Conservation (phyloP, 2,888 invertebrate genomes). For the Acleris cristana region DNA sequence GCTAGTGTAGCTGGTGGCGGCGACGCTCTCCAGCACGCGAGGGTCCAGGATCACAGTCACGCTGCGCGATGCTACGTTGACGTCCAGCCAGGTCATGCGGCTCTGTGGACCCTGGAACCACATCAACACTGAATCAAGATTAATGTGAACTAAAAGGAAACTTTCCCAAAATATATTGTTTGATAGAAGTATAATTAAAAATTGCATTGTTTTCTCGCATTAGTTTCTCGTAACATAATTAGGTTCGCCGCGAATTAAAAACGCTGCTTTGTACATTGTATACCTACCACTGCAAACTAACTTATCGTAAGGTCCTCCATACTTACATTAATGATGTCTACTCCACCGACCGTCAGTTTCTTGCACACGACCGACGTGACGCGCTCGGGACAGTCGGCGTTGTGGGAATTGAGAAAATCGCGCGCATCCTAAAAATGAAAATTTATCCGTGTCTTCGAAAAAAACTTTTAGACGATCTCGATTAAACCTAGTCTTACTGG, state of each 20-base stretch:
- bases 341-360: conserved; percentile 52
- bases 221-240: no score
- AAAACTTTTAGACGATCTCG: no score
- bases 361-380: conserved; percentile 61
- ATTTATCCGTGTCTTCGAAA: no score
- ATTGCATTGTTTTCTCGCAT: no score
- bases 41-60: conserved; percentile 56
- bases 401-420: conserved; percentile 64
- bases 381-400: conserved; percentile 45
- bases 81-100: conserved; percentile 56
- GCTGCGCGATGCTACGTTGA: conserved; percentile 49
- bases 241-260: no score
- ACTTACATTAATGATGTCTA: conserved; percentile 53
- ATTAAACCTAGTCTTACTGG: no score
- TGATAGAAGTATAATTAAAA: no score
- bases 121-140: neutral
- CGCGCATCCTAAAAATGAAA: conserved; percentile 60
- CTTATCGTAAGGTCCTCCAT: no score
- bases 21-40: conserved; percentile 42
- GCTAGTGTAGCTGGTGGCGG: conserved; percentile 39
- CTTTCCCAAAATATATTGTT: no score
- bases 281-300: no score
- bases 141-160: neutral
- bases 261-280: no score
- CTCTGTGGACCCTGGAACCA: conserved; percentile 3